Base-by-base conservation (phyloP, 2,888 invertebrate genomes). In the Sarcophaga carnaria region DNA sequence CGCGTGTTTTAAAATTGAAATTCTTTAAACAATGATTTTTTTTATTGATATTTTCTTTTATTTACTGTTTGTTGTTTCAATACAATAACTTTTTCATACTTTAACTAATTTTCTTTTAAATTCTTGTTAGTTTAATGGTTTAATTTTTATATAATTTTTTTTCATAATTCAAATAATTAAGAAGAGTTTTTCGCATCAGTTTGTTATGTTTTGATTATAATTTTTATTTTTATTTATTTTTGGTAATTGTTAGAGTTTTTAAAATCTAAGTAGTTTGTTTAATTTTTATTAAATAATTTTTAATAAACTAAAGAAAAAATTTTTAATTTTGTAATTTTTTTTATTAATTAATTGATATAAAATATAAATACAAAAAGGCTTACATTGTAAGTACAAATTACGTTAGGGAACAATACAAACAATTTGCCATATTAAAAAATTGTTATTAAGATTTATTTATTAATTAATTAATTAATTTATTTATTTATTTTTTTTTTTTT, bases 361-460 rank as follows among this genome's bases (percentile, higher is more conserved):
- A 54, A 20, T 63, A 25, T 64, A 54, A 66, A 64, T 78, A 74
- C 64, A 75, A 85, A 82, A 82, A 71, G 60, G 86, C 86, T 86
- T 86, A 86, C 83, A 86, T 81, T 83, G 83, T 86, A 86, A 86
- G 86, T 86, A 86, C 83, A 86, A 83, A 83, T 80, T 80, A 75
- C 69, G 69, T 75, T 64, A 63, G 59, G 69, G 69, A 78, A 74
- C 66, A 74, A 78, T 67, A 76, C n/a, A 79, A 60, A 77, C 64
- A 37, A 62, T 72, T 45, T 45, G 64, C 62, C 54, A 59, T 47
- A 47, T 17, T 27, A 75, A 54, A 54, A 54, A 54, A 14, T 14
- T 54, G 14, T 37, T 54, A 54, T 54, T 14, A 54, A 54, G 17
- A 14, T 54, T 54, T 54, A 54, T 54, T 54, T 14, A 12, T 27